Evolutionary conservation across 2,113 vertebrate species (phyloP), one percentile per base, ranked within the genome.

Genomic region (Perognathus longimembris): DNA sequence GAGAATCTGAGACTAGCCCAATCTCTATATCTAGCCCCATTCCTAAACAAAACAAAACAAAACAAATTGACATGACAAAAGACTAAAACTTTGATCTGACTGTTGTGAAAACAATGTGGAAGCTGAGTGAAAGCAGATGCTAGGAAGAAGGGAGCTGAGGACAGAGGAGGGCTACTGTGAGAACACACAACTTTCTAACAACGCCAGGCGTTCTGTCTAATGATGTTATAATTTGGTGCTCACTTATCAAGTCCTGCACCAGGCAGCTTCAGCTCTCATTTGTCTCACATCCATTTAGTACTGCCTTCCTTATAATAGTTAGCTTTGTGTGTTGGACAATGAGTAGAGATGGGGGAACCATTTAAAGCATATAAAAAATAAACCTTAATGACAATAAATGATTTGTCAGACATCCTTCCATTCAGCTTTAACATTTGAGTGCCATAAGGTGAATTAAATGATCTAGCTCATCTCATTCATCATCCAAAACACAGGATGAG

Each of bases 401-500:
- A 95, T 89, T 92, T 70, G 94, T 96, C 96, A 94, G 91, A 88
- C 93, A 86, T 70, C 91, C 81, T 88, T 94, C 75, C 88, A 95
- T 82, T 85, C 38, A 75, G 94, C 84, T 89, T 88, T 93, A 96
- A 95, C 95, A 94, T 90, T 78, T 92, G 84, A 63, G 81, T 89
- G 84, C 89, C 92, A 92, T 75, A 70, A 69, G 87, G 38, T 89
- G 77, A 97, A 97, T 94, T 61, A 96, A 95, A 91, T 88, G 84
- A 90, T 94, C 87, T 95, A 85, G 75, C 81, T 81, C 94, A 92
- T 94, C 95, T 96, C 97, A 96, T 97, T 96, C 92, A 97, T 97
- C 97, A 97, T 94, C 91, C 78, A 34, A 95, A 92, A 81, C 84
- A 84, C 32, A 70, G 92, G 92, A 76, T 38, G 82, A 78, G 95